Evolutionary conservation across 2,888 invertebrate species (phyloP).

Genomic region (Macaria notata): DNA sequence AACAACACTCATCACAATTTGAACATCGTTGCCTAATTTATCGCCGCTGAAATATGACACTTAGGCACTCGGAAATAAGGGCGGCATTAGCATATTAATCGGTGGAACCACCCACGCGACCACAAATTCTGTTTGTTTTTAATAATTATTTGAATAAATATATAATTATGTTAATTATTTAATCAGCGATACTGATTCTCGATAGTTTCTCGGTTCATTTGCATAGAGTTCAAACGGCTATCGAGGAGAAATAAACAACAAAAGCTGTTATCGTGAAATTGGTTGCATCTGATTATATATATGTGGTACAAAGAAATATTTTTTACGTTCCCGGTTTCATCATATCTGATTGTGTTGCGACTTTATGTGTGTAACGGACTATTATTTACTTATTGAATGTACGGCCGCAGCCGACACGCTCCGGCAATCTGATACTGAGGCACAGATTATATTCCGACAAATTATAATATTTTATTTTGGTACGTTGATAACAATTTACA

Average conservation of each 20-base stretch:
- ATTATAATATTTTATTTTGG: too few species aligned
- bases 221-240: slow-evolving; percentile 20
- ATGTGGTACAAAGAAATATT: slow-evolving; percentile 3
- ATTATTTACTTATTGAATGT: too few species aligned
- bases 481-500: too few species aligned
- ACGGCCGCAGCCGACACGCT: too few species aligned
- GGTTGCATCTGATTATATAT: slow-evolving; percentile 8
- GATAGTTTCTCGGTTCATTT: slow-evolving; percentile 22
- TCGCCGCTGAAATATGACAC: slow-evolving; percentile 44
- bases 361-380: too few species aligned
- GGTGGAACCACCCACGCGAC: slow-evolving; percentile 51
- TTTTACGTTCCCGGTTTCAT: too few species aligned
- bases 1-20: slow-evolving; percentile 23
- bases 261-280: slow-evolving; percentile 21
- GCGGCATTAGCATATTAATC: slow-evolving; percentile 46
- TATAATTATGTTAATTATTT: slow-evolving; percentile 61
- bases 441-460: too few species aligned
- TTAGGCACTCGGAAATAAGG: slow-evolving; percentile 40
- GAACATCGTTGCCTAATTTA: slow-evolving; percentile 25
- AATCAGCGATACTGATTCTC: slow-evolving; percentile 31
- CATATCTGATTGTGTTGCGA: too few species aligned
- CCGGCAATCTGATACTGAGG: too few species aligned
- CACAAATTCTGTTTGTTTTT: slow-evolving; percentile 44
- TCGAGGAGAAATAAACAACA: slow-evolving; percentile 19
- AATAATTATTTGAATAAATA: slow-evolving; percentile 66